Conservation (phyloP, 2,113 vertebrate species). For the Odontophorus gujanensis region DNA sequence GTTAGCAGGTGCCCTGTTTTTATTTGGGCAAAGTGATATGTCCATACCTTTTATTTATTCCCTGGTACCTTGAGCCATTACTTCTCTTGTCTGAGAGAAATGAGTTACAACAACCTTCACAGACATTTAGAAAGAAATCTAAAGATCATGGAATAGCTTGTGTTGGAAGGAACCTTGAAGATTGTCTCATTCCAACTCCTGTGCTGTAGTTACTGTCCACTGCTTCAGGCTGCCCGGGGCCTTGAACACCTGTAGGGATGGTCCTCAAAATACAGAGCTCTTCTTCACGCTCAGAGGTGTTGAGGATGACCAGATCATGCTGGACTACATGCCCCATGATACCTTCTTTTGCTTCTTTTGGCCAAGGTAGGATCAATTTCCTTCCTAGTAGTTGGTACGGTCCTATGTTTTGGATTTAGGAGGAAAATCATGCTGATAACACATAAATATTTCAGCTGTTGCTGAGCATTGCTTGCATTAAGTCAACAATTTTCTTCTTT, state of each 20-base stretch:
- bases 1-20: background rate
- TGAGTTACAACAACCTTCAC: rapidly evolving
- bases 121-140: background rate
- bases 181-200: too few relatives aligned
- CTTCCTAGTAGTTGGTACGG: background rate
- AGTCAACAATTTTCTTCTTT: background rate
- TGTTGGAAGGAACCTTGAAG: too few relatives aligned
- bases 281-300: background rate
- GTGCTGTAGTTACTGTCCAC: too few relatives aligned
- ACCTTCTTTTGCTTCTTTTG: background rate
- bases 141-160: too few relatives aligned
- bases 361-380: background rate
- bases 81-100: background rate
- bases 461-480: background rate
- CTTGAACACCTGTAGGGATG: too few relatives aligned
- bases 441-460: background rate
- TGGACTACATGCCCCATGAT: rapidly evolving
- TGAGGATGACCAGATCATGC: background rate
- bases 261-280: background rate
- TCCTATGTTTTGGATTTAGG: background rate
- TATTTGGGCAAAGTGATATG: background rate
- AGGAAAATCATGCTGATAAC: background rate
- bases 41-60: background rate
- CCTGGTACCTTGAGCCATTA: background rate
- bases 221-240: too few relatives aligned